Evolutionary conservation across 2,888 invertebrate species (phyloP), one percentile per base, ranked within the genome.

Genomic region (Bursaphelenchus okinawaensis): DNA sequence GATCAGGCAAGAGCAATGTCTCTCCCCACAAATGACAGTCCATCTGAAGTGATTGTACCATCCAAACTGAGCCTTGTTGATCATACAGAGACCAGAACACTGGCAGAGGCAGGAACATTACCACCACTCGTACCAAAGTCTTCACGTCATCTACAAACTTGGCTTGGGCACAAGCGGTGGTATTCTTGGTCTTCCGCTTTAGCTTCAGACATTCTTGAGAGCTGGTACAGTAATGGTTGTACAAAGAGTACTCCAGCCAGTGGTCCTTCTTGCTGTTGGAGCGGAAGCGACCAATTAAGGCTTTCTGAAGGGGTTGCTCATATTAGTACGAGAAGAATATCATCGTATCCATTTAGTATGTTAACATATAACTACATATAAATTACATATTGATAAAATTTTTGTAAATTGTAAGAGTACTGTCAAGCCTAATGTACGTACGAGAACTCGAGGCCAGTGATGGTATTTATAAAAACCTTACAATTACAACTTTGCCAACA

Each of bases 1-100:
- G 78, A 62, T 78, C 78, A 7, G 78, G 78, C 16, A 77, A 68
- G 23, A 78, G 55, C 26, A 62, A 51, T 8, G 62, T 55, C 16
- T 26, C 27, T n/a, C 62, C 62, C 54, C 60, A 59, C 2, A 59
- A 50, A 20, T 50, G 54, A 54, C 71, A 63, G 62, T 77, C 71
- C 93, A 94, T 93, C 72, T 89, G 56, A 12, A 64, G 12, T 52
- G 20, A 93, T 19, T 54, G 26, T 12, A 63, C 16, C 19, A n/a
- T 63, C 63, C 63, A 63, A 3, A 40, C 23, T 2, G 66, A 58
- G 22, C 63, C 90, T 87, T 92, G 93, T 83, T 96, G 95, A 83
- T 96, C 94, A 83, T 90, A 94, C 0, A 95, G 86, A 0, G 94
- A 92, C 94, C 94, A 96, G 84, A 94, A 96, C n/a, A 95, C 87